A percentile compares a stretch with the other conserved stretches of the same genome.
Evolutionary conservation across 2,888 invertebrate genomes (phyloP).

Genomic region (Idaea biselata): DNA sequence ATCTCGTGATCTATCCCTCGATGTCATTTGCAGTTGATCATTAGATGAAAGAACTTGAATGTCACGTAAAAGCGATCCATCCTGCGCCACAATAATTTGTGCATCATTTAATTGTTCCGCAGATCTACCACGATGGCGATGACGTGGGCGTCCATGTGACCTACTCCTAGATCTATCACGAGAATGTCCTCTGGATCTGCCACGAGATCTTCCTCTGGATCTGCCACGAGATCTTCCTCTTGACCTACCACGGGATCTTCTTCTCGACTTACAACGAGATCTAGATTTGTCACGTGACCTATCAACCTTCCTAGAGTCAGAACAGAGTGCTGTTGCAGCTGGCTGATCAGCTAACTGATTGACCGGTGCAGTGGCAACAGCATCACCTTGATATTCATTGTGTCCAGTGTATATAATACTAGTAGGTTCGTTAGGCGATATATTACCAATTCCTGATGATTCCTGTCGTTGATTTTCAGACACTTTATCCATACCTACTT

Average conservation of each 20-base stretch:
- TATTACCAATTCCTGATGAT: not conserved
- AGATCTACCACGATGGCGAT: slow-evolving; percentile 15
- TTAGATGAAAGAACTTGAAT: slow-evolving; percentile 11
- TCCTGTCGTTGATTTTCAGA: not conserved
- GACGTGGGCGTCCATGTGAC: slow-evolving; percentile 14
- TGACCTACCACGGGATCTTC: slow-evolving; percentile 14
- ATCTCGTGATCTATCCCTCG: slow-evolving; percentile 5
- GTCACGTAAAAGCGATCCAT: too few relatives aligned
- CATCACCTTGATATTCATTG: not conserved
- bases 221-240: slow-evolving; percentile 15
- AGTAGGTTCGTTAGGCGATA: not conserved
- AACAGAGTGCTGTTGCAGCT: not conserved
- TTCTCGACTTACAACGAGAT: slow-evolving; percentile 14
- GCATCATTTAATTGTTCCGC: too few relatives aligned
- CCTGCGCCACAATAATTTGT: not conserved
- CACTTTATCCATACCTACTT: slow-evolving; percentile 2
- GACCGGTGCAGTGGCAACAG: not conserved
- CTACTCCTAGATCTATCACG: slow-evolving; percentile 8
- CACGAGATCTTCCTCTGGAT: slow-evolving; percentile 14
- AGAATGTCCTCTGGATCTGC: slow-evolving; percentile 11
- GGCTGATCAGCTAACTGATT: not conserved
- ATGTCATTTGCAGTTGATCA: too few relatives aligned
- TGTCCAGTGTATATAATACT: not conserved
- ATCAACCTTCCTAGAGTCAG: not conserved
- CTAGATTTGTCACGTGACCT: slow-evolving; percentile 5